Evolutionary conservation across 2,113 vertebrate species (phyloP), one percentile per base, ranked within the genome.

Genomic region (Melanotaenia duboulayi): DNA sequence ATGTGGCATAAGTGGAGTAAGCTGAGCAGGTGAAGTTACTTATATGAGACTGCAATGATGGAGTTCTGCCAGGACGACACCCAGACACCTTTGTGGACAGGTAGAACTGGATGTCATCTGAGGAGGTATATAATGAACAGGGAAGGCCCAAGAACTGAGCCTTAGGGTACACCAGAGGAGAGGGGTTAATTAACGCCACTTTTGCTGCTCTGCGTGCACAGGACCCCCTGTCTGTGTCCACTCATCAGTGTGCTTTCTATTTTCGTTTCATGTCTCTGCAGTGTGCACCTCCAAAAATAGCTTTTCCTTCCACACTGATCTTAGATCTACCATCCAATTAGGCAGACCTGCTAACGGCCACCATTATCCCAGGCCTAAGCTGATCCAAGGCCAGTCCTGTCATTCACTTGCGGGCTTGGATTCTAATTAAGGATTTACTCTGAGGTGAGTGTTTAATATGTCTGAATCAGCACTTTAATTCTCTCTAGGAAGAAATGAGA

Each of bases 371-470:
- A 0, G 2, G 11, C 23, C 55, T 16, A 8, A 46, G 54, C 71
- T 57, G 83, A 81, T 81, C 52, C 76, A 61, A 76, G 76, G 79
- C 74, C 74, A 79, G 71, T 52, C 56, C 19, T 58, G 59, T 74
- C 74, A 37, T 10, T 80, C 66, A 2, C 1, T 22, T 12, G 49
- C 3, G 0, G 63, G 46, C 66, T 69, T 75, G 65, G 65, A 63
- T 80, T 73, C 17, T 54, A 69, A 72, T 80, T 46, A 77, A 78
- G 77, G 66, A 72, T 72, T 74, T 62, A 20, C 22, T 59, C 17
- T 0, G 25, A 74, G 17, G 17, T 71, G 59, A 71, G 52, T 37
- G 70, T 24, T 22, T 25, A 20, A 0, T 56, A 35, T 9, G 8
- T 35, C 62, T 62, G 35, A 61, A 54, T 79, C 74, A 62, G 59